A percentile compares a stretch with the other conserved stretches of the same genome.
These are phyloP conservation scores for Micromys minutus DNA, from an alignment of 2,113 vertebrate genomes.

Conservation along the genomic window DNA sequence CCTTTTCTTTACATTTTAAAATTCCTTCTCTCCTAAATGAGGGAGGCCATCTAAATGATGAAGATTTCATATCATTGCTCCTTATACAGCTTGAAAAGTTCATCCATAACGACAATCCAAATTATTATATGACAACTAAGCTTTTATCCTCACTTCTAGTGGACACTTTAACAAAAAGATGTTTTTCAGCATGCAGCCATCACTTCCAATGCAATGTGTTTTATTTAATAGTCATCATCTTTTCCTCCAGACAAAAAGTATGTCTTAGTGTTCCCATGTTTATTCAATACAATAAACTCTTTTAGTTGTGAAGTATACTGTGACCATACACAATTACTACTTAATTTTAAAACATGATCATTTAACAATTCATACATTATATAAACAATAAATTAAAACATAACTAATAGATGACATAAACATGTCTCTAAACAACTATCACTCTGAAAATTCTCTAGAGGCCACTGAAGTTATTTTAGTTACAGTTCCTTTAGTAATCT, in stretches of 20 bases:
- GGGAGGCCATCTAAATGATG: background rate
- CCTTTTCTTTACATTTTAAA: background rate
- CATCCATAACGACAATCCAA: background rate
- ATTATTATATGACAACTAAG: background rate
- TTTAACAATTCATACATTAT: background rate
- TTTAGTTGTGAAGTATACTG: background rate
- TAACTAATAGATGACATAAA: no score
- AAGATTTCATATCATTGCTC: background rate
- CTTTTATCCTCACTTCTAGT: background rate
- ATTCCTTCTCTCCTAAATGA: background rate
- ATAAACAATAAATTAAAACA: no score
- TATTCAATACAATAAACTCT: background rate
- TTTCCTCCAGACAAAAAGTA: background rate
- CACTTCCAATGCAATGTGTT: background rate
- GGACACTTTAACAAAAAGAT: background rate
- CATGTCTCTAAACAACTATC: background rate
- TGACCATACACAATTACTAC: background rate
- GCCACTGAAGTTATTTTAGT: background rate
- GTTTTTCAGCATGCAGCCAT: background rate
- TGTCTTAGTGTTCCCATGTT: no score
- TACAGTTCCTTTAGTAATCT: background rate
- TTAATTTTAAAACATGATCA: background rate
- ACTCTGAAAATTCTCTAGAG: background rate
- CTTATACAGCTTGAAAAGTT: background rate
- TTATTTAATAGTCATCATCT: background rate